Base-by-base conservation (phyloP, 1,140 invertebrate genomes). In the Aphidius gifuensis region DNA sequence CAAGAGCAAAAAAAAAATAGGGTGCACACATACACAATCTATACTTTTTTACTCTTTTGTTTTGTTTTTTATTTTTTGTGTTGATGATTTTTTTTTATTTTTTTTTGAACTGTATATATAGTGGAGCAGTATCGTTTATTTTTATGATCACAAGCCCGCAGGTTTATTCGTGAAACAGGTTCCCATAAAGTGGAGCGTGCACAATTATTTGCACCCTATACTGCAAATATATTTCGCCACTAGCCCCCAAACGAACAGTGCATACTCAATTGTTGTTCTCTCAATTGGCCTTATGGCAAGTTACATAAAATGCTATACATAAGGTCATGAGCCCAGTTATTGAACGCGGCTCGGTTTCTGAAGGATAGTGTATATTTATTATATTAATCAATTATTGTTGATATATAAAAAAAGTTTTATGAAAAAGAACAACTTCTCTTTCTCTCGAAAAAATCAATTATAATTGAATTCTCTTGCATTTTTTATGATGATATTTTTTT, bases 151-250 rank as follows among this genome's bases (percentile, higher is more conserved):
- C 38, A 42, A 42, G 48, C 55, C 23, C 1, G 43, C 66, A 68
- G 68, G 68, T 68, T 64, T 59, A 60, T 45, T 53, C 38, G 59
- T 7, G 42, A 62, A 69, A 69, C 66, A 66, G 66, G 67, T 68
- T 65, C 61, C 44, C 56, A 60, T 60, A 42, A 43, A 60, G 43
- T 53, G 59, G 46, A 60, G 48, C 59, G 59, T 53, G 49, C 42
- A 49, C 59, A 40, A 55, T 60, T 60, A 60, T 53, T 60, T 45
- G 43, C 58, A 39, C 51, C 49, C 9, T 38, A 43, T 21, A 16
- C 11, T 40, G 11, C 11, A 55, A 7, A 55, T 53, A 43, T 56
- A 32, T 56, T 43, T 16, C 45, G 42, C n/a, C 43, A 4, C 6
- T 42, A 53, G 40, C 21, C 50, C 39, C 11, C 8, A 56, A 32